Percentiles rank a stretch among this genome's conserved stretches.
Conservation (phyloP, 2,113 vertebrate species). For the Uropsilus gracilis region DNA sequence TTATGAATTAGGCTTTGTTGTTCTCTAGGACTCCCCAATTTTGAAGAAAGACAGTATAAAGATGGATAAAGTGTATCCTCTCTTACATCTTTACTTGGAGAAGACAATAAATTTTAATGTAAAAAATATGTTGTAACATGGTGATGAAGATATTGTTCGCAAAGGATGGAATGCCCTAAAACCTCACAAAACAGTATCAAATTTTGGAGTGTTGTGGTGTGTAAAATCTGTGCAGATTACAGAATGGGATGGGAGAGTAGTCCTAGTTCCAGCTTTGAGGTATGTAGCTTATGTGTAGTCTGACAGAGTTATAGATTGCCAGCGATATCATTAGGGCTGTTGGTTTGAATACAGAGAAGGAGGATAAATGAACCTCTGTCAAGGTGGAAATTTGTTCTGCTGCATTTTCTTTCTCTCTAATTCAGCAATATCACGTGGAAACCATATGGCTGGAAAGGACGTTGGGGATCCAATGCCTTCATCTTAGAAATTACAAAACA, state of each 20-base stretch:
- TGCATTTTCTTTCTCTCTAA: neutral
- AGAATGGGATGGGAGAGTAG: neutral
- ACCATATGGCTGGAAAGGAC: neutral
- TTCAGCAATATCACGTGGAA: constrained; percentile 9
- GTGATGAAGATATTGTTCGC: constrained; percentile 8
- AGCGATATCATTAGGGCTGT: neutral
- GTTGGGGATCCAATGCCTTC: neutral
- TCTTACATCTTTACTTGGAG: neutral
- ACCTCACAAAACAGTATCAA: neutral
- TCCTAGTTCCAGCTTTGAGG: neutral
- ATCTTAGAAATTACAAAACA: constrained; percentile 32
- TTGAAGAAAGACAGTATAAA: constrained; percentile 1
- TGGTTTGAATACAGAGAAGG: neutral
- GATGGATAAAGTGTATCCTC: neutral
- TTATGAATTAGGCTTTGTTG: neutral
- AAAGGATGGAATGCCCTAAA: neutral
- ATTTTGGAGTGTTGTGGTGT: neutral
- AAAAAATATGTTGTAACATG: constrained; percentile 14
- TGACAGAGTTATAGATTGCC: neutral
- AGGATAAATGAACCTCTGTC: neutral
- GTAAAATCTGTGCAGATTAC: neutral
- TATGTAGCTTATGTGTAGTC: neutral
- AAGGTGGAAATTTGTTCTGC: neutral
- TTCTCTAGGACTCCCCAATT: neutral
- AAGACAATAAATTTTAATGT: constrained; percentile 35